Base-by-base conservation (phyloP, 1,140 invertebrate species). In the Onthophagus taurus region DNA sequence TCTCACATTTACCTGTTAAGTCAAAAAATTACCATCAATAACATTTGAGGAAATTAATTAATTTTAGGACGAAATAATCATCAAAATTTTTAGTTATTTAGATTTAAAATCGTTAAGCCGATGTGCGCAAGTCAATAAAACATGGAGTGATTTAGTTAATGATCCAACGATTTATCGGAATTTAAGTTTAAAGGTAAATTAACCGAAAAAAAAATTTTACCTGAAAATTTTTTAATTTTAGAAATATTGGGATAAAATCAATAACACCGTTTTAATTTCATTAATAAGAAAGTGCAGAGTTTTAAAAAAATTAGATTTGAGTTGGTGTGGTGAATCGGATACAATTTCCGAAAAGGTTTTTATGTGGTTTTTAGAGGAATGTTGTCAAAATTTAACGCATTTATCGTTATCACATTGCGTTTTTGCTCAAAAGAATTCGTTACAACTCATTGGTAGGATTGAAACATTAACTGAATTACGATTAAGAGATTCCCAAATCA, bases 291-390 rank as follows among this genome's bases (percentile, higher is more conserved):
- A 79, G 44, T 85, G 83, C 61, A 74, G 74, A 47, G 77, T 77
- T 60, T 63, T 91, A 11, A 79, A 81, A 53, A 80, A 80, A 62
- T 55, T 93, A 9, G 87, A 91, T 69, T 60, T 92, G 1, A 89
- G 86, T 0, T 93, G 89, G 88, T 90, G 87, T 64, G 85, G 85
- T n/a, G 80, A 76, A 47, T 78, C 85, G 58, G 67, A 72, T 36
- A 72, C 72, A 47, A 74, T 83, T 41, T 68, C 68, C 17, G 56
- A 74, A 35, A 49, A 54, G 41, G n/a, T 9, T 41, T 47, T 51
- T 69, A 60, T 33, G 58, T 85, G 81, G 56, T 87, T 89, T 66
- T 60, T 90, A 2, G 63, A 68, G 49, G 62, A 70, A 45, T 80
- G 74, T 59, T 83, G 84, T 69, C 8, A 37, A 37, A 33, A 55